Evolutionary conservation across 2,888 invertebrate genomes (phyloP), one percentile per base, ranked within the genome.

Genomic region (Doris montereyensis): DNA sequence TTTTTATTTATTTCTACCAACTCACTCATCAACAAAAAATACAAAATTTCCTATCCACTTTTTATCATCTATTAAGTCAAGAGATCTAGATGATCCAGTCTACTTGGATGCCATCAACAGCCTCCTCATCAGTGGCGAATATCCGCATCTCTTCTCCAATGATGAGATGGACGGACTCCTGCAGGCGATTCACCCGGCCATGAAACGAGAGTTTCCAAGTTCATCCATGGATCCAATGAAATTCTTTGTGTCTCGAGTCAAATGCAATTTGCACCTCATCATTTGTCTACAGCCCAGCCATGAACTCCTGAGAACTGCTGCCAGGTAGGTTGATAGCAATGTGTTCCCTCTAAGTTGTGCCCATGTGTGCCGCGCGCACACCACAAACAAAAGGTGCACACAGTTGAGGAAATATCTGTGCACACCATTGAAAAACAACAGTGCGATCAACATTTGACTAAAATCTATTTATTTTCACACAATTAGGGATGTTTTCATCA

Each of bases 161-260:
- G 91, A 91, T 86, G 91, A 91, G 85, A 85, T 91, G 85, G 90
- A 91, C 77, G 91, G 90, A 24, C 85, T 91, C 32, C 85, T 91
- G 41, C 89, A 88, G 84, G 87, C 88, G 13, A 87, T 88, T 73
- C 86, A 86, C 62, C 88, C 88, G 60, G 84, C 87, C 30, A 88
- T 88, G 88, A 91, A 90, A 85, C 84, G 89, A 72, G 90, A 90
- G 80, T 87, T 89, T 67, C 89, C 89, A 21, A 88, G 85, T 73
- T 83, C 86, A 82, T 86, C 86, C 32, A 84, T 89, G 2, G 90
- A 91, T 83, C 90, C 90, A 30, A 89, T 88, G 88, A 89, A 90
- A 83, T 90, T 88, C 84, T 91, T 91, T 82, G 87, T 90, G 52
- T 90, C 91, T 3, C 83, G 91, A 77, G 90, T 91, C 17, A 87